These are phyloP conservation scores for Falco rusticolus DNA, from an alignment of 2,797 vertebrate species.

Conservation along the genomic window DNA sequence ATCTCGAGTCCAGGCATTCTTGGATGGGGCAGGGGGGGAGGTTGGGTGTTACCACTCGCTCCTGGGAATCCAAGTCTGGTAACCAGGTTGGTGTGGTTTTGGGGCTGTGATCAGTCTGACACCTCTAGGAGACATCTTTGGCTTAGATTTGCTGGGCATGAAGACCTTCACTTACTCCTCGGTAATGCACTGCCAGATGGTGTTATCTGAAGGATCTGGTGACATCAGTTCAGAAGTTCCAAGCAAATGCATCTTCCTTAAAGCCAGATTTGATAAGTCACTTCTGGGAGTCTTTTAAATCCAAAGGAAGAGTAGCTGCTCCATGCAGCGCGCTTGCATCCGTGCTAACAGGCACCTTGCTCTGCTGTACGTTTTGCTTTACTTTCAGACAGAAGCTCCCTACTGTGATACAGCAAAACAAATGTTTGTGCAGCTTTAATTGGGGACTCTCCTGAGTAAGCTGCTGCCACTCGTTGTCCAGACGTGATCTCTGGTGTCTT, in stretches of 20 bases:
- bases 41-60: neutral
- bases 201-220: neutral
- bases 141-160: neutral
- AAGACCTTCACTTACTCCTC: neutral
- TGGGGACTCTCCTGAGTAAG: neutral
- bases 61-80: neutral
- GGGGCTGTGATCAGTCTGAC: neutral
- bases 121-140: neutral
- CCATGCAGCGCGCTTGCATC: rapidly evolving
- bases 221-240: neutral
- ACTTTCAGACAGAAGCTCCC: neutral
- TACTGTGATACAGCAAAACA: neutral
- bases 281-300: neutral
- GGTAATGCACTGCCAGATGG: too few species aligned
- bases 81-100: neutral
- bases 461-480: neutral
- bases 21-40: neutral
- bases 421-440: neutral
- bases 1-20: rapidly evolving
- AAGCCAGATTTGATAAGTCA: neutral
- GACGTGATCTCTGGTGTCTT: neutral
- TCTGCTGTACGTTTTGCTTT: neutral
- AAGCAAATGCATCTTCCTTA: neutral
- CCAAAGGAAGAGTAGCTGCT: neutral
- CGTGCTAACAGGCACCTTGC: rapidly evolving